Evolutionary conservation across 2,797 vertebrate genomes (phyloP), one percentile per base, ranked within the genome.

Genomic region (Anguilla marmorata): DNA sequence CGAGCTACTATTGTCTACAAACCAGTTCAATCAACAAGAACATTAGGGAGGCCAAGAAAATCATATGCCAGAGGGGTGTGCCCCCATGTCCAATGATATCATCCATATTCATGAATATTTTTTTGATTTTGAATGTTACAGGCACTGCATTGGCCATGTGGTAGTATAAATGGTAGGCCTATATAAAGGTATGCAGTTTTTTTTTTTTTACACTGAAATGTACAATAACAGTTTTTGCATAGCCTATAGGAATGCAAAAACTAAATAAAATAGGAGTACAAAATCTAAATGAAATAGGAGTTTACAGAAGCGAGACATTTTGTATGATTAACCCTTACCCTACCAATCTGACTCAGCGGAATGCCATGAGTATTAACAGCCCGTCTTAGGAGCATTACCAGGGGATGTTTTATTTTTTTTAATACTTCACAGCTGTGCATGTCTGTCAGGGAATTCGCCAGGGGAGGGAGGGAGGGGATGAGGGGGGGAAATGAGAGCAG

Each of bases 371-470:
- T 33, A 88, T 24, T 33, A 50, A 37, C 30, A 16, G 24, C 48
- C 24, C 0, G 37, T 27, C 11, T 50, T 63, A 2, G 8, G 5
- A 21, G 30, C 41, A 56, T 74, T 50, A 45, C 87, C 50, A 37
- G 50, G n/a, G 30, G 87, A 37, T 87, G 80, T 90, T 92, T 89
- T 90, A 88, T 76, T 91, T 92, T 93, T 92, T 92, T 86, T 90
- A 50, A 66, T 11, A 2, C 85, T 45, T n/a, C 58, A 89, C 96
- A 95, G 90, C 94, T 96, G 96, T 93, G 89, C 89, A 92, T 94
- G 96, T 94, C 96, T 93, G 37, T 97, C 96, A 95, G 84, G 16
- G 1, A 87, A 21, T 45, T 58, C 37, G 88, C 56, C 83, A 52
- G 88, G 76, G 54, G 86, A 7, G 56, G 63, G 45, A 54, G 56